Base-by-base conservation (phyloP, 2,113 vertebrate species). In the Campylorhamphus procurvoides region DNA sequence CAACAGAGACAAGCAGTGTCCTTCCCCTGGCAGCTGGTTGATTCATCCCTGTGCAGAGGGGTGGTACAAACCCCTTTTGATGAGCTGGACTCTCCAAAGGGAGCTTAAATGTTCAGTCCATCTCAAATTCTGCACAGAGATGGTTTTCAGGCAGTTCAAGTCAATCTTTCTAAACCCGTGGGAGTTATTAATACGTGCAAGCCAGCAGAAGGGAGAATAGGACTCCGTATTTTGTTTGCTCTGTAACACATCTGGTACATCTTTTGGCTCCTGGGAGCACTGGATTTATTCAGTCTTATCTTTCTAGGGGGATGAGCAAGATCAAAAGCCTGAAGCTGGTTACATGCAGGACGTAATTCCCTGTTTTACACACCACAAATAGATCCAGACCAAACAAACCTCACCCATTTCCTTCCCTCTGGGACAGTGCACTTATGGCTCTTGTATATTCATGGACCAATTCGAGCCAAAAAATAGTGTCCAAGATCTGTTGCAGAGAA, bases 231-330 rank as follows among this genome's bases (percentile, higher is more conserved):
- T 95, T 95, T 81, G 71, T 88, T 80, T 95, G 44, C 58, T 95
- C 60, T 90, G 47, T 59, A 93, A 67, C 83, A 84, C 90, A 89
- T 94, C 90, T 97, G 90, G n/a, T 93, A 27, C 1, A 1, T 18
- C 90, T 73, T 50, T 27, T 85, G 94, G 66, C 94, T 97, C 91
- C 66, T 74, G 88, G 87, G 79, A 94, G 39, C 47, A 4, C 56
- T 90, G 85, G 68, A 68, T 96, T 96, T 94, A 68, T 86, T 90
- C 83, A 52, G 31, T n/a, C 72, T 89, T 96, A 90, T 94, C 93
- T 93, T 92, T 77, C 75, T 89, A 5, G 56, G 56, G 66, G 60
- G 96, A 93, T 96, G 88, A 96, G 69, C 92, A 94, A 92, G 83
- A 95, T 94, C 72, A 96, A 81, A 89, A 94, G 19, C 68, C 56